Conservation (phyloP, 2,797 vertebrate genomes). For the Pterois miles region DNA sequence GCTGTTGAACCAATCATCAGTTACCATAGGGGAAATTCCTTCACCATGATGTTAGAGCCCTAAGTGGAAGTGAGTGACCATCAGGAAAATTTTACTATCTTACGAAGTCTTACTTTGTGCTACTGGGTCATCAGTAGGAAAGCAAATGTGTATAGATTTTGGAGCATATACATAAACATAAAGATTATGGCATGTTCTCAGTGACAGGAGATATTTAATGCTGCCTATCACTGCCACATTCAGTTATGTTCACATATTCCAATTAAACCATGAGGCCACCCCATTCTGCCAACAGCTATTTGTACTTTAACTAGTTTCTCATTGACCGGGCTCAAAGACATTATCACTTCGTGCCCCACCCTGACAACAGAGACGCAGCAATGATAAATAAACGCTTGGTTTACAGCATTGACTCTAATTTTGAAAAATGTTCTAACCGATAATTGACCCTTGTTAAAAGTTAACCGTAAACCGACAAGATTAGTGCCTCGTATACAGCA, state of each 20-base stretch:
- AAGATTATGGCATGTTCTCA: neutral
- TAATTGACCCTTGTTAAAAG: too few relatives aligned
- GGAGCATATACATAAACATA: neutral
- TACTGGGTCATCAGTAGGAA: neutral
- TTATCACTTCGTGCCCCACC: neutral
- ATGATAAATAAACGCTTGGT: neutral
- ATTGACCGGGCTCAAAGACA: conserved; percentile 8
- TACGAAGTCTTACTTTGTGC: neutral
- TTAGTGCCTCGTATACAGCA: too few relatives aligned
- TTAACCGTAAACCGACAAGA: too few relatives aligned
- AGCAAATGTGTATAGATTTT: neutral
- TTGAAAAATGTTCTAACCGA: too few relatives aligned
- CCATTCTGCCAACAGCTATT: conserved; percentile 53
- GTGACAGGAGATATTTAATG: conserved; percentile 6
- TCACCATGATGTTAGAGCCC: too few relatives aligned
- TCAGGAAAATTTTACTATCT: neutral
- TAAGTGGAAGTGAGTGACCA: too few relatives aligned
- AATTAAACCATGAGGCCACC: conserved; percentile 46
- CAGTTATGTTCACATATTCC: conserved; percentile 57
- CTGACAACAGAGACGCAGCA: conserved; percentile 3
- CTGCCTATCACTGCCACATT: conserved; percentile 50
- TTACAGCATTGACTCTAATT: too few relatives aligned
- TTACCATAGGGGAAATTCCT: too few relatives aligned
- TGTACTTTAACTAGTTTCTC: conserved; percentile 46
- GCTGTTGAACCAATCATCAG: too few relatives aligned